Conservation (phyloP, 2,113 vertebrate genomes). For the Podocnemis expansa region DNA sequence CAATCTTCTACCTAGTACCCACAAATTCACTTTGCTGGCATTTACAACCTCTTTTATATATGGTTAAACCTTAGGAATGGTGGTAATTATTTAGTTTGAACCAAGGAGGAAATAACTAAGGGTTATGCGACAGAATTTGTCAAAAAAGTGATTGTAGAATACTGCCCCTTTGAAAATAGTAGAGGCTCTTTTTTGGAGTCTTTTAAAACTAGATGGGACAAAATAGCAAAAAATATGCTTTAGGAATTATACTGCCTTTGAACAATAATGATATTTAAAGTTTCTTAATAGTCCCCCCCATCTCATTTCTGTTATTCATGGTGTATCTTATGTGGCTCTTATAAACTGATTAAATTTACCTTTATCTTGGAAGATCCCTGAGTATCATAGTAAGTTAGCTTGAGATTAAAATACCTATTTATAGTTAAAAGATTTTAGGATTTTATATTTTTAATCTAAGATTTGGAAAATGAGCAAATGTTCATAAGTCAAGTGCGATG, state of each 20-base stretch:
- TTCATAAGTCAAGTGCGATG: background rate
- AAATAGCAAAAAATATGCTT: background rate
- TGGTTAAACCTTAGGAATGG: background rate
- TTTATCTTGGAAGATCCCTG: accelerated
- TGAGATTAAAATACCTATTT: background rate
- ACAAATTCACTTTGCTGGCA: background rate
- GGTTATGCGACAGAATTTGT: background rate
- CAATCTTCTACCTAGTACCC: background rate
- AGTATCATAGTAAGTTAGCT: background rate
- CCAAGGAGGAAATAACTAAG: background rate
- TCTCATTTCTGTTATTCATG: background rate
- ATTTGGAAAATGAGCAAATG: background rate
- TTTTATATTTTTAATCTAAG: background rate
- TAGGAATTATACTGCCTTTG: background rate
- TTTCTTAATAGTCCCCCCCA: background rate
- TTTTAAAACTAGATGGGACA: background rate
- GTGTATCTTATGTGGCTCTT: background rate
- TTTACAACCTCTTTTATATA: background rate
- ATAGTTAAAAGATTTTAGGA: background rate
- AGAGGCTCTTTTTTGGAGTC: no score
- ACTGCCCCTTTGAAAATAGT: background rate
- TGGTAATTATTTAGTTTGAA: background rate
- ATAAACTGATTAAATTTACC: background rate
- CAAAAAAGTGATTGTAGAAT: background rate
- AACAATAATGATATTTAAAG: background rate